These are phyloP conservation scores for Zenarchopterus dispar DNA, from an alignment of 2,797 vertebrate genomes.

Conservation along the genomic window DNA sequence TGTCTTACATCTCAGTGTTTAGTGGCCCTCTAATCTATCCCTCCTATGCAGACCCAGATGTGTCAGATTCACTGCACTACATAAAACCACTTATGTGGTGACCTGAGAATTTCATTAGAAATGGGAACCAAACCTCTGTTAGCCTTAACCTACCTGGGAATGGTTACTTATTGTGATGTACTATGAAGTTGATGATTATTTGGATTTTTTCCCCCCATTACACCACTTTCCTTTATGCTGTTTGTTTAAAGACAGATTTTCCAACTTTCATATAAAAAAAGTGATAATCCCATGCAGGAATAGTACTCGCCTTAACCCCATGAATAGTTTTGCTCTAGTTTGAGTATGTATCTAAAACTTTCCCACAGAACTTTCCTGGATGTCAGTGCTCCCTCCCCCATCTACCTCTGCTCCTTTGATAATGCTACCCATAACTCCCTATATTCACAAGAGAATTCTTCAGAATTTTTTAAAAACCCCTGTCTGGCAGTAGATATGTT, in stretches of 20 bases:
- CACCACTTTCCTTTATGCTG: slow-evolving; percentile 33
- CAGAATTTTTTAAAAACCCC: slow-evolving; percentile 68
- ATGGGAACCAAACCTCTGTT: too few species aligned
- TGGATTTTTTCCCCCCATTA: slow-evolving; percentile 5
- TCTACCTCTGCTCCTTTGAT: slow-evolving; percentile 60
- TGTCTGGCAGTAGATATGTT: slow-evolving; percentile 73
- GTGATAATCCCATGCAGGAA: slow-evolving; percentile 43
- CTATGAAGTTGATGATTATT: slow-evolving; percentile 17
- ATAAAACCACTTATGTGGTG: slow-evolving; percentile 11
- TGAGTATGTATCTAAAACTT: slow-evolving; percentile 70
- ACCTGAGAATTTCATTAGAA: slow-evolving; percentile 1
- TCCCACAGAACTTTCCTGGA: slow-evolving; percentile 68
- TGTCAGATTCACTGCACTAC: slow-evolving; percentile 25
- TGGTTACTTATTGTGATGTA: neutral
- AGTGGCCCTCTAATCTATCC: slow-evolving; percentile 41
- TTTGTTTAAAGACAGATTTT: slow-evolving; percentile 48
- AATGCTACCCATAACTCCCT: slow-evolving; percentile 69
- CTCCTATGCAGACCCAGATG: slow-evolving; percentile 31
- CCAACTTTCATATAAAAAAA: slow-evolving; percentile 48
- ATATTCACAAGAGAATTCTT: slow-evolving; percentile 72
- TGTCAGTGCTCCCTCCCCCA: slow-evolving; percentile 63
- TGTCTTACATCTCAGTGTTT: slow-evolving; percentile 62
- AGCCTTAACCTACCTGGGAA: too few species aligned
- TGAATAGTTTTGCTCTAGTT: slow-evolving; percentile 65
- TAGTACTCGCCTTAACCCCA: slow-evolving; percentile 59